Evolutionary conservation across 2,113 vertebrate genomes (phyloP), one percentile per base, ranked within the genome.

Genomic region (Arothron firmamentum): DNA sequence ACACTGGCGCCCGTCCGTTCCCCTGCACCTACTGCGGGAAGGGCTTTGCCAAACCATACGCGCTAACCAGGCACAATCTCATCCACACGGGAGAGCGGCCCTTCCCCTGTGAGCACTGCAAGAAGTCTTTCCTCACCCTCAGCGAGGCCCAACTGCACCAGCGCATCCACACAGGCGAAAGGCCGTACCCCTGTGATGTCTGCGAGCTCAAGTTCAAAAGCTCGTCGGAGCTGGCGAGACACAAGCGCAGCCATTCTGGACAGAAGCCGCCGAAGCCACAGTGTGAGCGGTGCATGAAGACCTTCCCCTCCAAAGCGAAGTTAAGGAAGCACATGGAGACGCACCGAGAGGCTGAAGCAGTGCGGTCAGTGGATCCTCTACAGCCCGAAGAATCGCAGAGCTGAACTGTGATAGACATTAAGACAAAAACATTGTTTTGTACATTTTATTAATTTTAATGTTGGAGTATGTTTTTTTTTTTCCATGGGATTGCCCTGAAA

Each of bases 1-100:
- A 91, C 84, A 67, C 31, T 0, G 90, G 90, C 1, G 77, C 69
- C 2, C 87, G 90, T 0, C 90, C 87, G 0, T 89, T 81, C 58
- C 81, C 87, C 0, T 91, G 90, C 75, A 11, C 38, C 59, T 77
- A 77, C 78, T 91, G 90, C 14, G 85, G 83, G 19, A 91, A 91
- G 54, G 78, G 83, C 65, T 91, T 91, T 70, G 82, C 89, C 66
- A 90, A 90, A 54, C 82, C 87, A 0, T 89, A 88, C 6, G 85
- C 89, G 0, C 77, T 89, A 31, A 88, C 77, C 65, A 65, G 90
- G 18, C 91, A 84, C 68, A 73, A 88, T 66, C 88, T 89, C 65
- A 87, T 89, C 31, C 90, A 90, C 89, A 93, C 92, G 7, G 92
- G 92, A 0, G 90, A 91, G 74, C 55, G 90, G 51, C 90, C 90